These are phyloP conservation scores for Egretta garzetta DNA, from an alignment of 2,113 vertebrate species.

Conservation along the genomic window DNA sequence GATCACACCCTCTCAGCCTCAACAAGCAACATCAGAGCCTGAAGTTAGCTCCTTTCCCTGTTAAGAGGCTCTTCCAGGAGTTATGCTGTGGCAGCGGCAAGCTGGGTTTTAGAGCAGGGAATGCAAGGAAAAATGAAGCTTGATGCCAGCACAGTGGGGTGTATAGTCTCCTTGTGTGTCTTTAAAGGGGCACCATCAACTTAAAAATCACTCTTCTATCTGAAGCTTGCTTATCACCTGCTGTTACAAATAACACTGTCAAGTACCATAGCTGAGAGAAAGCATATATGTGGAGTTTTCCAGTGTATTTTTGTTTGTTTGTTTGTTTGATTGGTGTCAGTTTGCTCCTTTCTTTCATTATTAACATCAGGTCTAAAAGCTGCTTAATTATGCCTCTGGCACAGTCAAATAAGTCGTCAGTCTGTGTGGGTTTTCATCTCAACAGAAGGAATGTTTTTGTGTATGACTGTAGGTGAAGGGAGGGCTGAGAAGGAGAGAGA, in stretches of 20 bases:
- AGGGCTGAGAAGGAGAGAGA: neutral
- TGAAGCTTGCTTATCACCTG: slow-evolving; percentile 29
- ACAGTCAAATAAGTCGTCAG: neutral
- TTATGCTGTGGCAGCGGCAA: neutral
- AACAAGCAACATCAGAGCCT: neutral
- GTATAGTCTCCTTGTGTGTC: neutral
- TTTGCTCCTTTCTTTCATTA: neutral
- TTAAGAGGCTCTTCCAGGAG: neutral
- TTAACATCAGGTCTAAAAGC: neutral
- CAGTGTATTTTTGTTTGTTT: neutral
- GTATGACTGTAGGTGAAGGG: neutral
- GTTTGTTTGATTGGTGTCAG: neutral
- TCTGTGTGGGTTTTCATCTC: neutral
- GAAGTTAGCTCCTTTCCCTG: neutral
- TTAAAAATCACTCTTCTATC: slow-evolving; percentile 29
- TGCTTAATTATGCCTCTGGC: neutral
- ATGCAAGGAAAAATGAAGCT: neutral
- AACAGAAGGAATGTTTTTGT: fast-evolving
- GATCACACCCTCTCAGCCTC: neutral
- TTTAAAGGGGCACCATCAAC: neutral
- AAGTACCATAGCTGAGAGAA: neutral
- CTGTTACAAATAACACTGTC: slow-evolving; percentile 8
- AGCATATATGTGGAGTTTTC: neutral
- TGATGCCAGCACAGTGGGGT: neutral
- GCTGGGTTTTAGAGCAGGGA: neutral